Percentiles rank a stretch among this genome's conserved stretches.
Conservation (phyloP, 2,113 vertebrate species). For the Ahaetulla prasina region DNA sequence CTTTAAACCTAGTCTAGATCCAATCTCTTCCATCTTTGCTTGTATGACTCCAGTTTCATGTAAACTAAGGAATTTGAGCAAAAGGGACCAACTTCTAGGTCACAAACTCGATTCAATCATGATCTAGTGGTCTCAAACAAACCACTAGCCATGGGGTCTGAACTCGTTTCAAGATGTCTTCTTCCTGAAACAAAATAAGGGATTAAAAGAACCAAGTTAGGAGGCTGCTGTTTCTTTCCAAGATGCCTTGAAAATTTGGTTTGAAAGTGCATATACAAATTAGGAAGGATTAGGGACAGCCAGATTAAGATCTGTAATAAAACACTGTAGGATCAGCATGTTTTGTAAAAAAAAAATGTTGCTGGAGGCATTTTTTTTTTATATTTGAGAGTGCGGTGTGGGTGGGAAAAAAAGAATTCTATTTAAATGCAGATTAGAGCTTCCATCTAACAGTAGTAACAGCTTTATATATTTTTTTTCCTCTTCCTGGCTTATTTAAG, state of each 20-base stretch:
- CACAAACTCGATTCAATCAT: not conserved
- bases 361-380: slow-evolving; percentile 63
- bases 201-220: not conserved
- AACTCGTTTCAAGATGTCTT: not conserved
- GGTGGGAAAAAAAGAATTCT: slow-evolving; percentile 43
- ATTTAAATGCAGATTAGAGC: slow-evolving; percentile 70
- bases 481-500: slow-evolving; percentile 25
- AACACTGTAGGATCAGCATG: slow-evolving; percentile 27
- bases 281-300: slow-evolving; percentile 54
- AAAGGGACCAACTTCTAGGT: not conserved
- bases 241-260: slow-evolving; percentile 45
- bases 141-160: not conserved
- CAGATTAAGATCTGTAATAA: slow-evolving; percentile 48
- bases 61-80: not conserved
- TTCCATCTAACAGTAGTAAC: slow-evolving; percentile 49
- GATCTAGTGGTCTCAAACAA: not conserved
- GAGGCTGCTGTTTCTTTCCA: slow-evolving; percentile 5
- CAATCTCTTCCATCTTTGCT: not conserved
- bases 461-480: slow-evolving; percentile 10
- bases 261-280: slow-evolving; percentile 50
- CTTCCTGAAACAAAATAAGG: not conserved
- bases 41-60: not conserved
- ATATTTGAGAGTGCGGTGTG: slow-evolving; percentile 49
- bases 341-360: slow-evolving; percentile 50
- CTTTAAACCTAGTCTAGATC: not conserved